Percentiles rank a stretch among this genome's conserved stretches.
phyloP scores from a whole-genome alignment of 1,140 invertebrate species.

The Bombus vancouverensis region DNA sequence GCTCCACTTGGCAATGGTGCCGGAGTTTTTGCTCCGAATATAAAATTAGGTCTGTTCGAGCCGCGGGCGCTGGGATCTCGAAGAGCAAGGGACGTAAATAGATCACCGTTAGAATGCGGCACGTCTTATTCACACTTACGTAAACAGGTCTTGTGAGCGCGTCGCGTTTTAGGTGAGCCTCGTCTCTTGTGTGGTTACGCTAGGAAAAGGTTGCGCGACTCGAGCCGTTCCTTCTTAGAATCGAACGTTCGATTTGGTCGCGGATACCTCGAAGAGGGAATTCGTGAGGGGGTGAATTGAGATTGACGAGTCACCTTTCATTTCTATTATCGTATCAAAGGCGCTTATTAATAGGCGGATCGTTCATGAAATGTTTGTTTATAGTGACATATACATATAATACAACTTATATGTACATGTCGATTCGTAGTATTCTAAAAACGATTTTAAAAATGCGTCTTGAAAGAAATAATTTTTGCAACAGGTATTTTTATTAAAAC shows the following conservation, averaged over 20 bases:
- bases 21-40: slow-evolving; percentile 70
- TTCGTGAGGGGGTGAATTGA: neutral
- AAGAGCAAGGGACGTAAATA: slow-evolving; percentile 64
- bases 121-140: slow-evolving; percentile 69
- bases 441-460: too few relatives aligned
- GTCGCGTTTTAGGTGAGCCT: slow-evolving; percentile 32
- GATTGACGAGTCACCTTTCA: neutral
- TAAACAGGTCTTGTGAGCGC: slow-evolving; percentile 65
- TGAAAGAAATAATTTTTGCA: too few relatives aligned
- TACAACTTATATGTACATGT: too few relatives aligned
- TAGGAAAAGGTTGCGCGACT: neutral
- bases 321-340: neutral
- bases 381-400: too few relatives aligned
- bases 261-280: neutral
- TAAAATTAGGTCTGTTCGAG: slow-evolving; percentile 68
- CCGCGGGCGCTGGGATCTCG: slow-evolving; percentile 58
- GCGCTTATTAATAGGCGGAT: neutral
- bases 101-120: slow-evolving; percentile 68
- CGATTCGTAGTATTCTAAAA: too few relatives aligned
- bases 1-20: slow-evolving; percentile 66
- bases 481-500: too few relatives aligned
- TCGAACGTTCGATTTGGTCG: slow-evolving; percentile 2
- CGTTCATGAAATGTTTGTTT: neutral
- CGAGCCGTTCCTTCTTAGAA: neutral
- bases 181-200: neutral